Conservation (phyloP, 2,888 invertebrate genomes). For the Andricus quercusramuli region DNA sequence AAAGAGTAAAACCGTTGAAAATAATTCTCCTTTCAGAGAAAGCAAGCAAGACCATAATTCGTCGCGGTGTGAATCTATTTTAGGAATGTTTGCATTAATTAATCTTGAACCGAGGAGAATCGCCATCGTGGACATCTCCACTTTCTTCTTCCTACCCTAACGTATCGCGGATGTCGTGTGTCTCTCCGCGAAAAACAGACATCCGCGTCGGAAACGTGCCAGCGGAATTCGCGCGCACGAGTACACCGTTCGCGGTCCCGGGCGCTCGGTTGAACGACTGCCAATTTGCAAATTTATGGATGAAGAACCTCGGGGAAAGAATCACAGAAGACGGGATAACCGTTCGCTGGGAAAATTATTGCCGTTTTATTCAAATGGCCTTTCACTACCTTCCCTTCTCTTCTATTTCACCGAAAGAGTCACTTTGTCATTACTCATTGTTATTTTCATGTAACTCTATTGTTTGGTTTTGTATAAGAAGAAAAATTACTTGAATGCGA, state of each 20-base stretch:
- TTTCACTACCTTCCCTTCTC: not conserved
- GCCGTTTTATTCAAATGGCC: conserved; percentile 6
- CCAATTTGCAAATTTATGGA: conserved; percentile 38
- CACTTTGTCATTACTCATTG: not conserved
- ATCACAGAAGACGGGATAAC: not conserved
- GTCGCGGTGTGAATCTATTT: not conserved
- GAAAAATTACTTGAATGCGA: too few species aligned
- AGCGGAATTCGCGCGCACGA: conserved; percentile 34
- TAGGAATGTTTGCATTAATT: conserved; percentile 12
- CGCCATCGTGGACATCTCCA: conserved; percentile 8
- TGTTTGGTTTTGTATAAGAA: not conserved
- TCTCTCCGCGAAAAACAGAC: conserved; percentile 35
- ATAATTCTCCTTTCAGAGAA: too few species aligned
- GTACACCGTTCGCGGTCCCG: not conserved
- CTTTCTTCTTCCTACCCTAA: conserved; percentile 7
- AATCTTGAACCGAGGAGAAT: conserved; percentile 19
- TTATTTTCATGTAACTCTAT: not conserved
- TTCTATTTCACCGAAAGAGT: not conserved
- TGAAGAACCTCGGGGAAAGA: not conserved
- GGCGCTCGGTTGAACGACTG: conserved; percentile 21
- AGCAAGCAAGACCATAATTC: not conserved
- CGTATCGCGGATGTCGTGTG: conserved; percentile 32
- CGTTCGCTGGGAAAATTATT: not conserved
- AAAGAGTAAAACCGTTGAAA: too few species aligned
- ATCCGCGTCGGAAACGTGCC: conserved; percentile 45